A percentile compares a stretch with the other conserved stretches of the same genome.
Evolutionary conservation across 1,140 invertebrate species (phyloP).

Genomic region (Trichomalopsis sarcophagae): DNA sequence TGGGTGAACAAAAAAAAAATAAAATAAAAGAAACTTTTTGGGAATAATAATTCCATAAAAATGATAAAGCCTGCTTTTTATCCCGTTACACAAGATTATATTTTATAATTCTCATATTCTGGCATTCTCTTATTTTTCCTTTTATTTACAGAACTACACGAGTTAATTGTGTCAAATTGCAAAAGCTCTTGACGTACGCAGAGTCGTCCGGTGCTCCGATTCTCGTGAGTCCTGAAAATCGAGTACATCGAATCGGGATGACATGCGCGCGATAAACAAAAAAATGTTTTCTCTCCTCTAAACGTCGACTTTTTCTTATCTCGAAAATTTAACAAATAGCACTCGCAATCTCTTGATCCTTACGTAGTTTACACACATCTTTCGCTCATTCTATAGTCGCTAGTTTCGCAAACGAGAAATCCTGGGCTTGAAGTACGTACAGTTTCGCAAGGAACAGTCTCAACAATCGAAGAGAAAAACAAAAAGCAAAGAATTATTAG

Average conservation of each 20-base stretch:
- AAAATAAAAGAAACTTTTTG: not conserved
- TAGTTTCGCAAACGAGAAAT: constrained; percentile 48
- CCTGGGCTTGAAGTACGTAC: constrained; percentile 5
- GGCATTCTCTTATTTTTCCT: constrained; percentile 44
- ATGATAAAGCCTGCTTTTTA: constrained; percentile 50
- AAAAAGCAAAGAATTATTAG: constrained; percentile 18
- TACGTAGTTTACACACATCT: constrained; percentile 35
- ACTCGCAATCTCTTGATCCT: constrained; percentile 39
- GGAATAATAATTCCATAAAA: not conserved
- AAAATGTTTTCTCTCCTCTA: constrained; percentile 14
- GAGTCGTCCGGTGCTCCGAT: constrained; percentile 7
- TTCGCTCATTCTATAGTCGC: constrained; percentile 22
- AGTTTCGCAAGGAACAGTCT: not conserved
- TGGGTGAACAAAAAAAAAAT: not conserved
- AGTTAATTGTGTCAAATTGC: constrained; percentile 32
- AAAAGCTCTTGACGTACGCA: constrained; percentile 40
- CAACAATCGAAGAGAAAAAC: constrained; percentile 2
- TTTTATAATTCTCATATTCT: constrained; percentile 59
- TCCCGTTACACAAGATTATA: constrained; percentile 70
- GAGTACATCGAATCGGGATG: constrained; percentile 40
- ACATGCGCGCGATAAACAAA: constrained; percentile 34
- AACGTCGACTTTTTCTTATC: constrained; percentile 28
- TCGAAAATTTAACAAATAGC: constrained; percentile 46
- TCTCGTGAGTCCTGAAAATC: constrained; percentile 41
- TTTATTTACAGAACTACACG: constrained; percentile 55